Evolutionary conservation across 2,888 invertebrate genomes (phyloP).

Genomic region (Deilephila porcellus): DNA sequence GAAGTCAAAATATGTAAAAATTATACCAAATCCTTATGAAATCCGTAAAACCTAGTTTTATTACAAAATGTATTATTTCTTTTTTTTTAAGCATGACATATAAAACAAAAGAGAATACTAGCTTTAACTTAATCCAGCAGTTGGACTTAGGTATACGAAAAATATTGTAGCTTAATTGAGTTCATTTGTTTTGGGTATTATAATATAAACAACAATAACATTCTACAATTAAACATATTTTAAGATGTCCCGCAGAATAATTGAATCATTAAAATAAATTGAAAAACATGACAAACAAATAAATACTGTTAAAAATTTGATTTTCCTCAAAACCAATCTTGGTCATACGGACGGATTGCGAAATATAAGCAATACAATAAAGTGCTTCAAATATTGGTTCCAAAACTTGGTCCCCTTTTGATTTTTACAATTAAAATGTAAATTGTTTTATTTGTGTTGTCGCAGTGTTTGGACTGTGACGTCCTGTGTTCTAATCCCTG

Average conservation of each 20-base stretch:
- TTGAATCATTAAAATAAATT: conserved; percentile 31
- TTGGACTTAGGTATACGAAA: too few relatives aligned
- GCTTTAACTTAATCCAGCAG: too few relatives aligned
- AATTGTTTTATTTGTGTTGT: not conserved
- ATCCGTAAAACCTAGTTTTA: too few relatives aligned
- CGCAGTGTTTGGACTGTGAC: too few relatives aligned
- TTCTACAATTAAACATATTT: not conserved
- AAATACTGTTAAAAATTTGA: conserved; percentile 36
- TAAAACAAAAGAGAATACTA: too few relatives aligned
- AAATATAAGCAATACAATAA: conserved; percentile 50
- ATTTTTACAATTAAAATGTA: not conserved
- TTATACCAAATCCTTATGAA: too few relatives aligned
- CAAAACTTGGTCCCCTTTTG: conserved; percentile 37
- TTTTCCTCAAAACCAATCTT: conserved; percentile 44
- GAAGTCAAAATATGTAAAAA: too few relatives aligned
- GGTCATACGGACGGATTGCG: conserved; percentile 32
- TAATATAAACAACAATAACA: not conserved
- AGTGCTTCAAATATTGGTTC: conserved; percentile 50
- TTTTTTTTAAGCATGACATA: too few relatives aligned
- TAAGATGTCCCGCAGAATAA: conserved; percentile 36
- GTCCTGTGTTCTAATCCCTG: too few relatives aligned
- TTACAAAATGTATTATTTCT: too few relatives aligned
- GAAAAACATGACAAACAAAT: not conserved
- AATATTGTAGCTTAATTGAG: not conserved
- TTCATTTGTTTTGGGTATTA: not conserved